phyloP scores from a whole-genome alignment of 1,140 invertebrate genomes.

The Ceratosolen solmsi region DNA sequence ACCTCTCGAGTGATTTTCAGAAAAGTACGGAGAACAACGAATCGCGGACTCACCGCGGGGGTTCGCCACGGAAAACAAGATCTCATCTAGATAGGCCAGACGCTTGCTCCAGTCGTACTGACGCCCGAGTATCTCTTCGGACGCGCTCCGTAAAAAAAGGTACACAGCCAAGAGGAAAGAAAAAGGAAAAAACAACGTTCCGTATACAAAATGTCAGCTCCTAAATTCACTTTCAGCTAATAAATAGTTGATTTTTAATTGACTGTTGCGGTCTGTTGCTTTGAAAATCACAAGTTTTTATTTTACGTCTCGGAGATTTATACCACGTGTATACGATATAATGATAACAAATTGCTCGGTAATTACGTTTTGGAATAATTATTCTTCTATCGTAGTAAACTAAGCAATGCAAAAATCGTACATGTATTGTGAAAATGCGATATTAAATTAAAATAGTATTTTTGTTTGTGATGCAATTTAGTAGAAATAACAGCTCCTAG shows the following conservation, averaged over 20 bases:
- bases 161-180: slow-evolving; percentile 33
- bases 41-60: slow-evolving; percentile 65
- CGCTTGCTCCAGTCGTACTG: slow-evolving; percentile 37
- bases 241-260: slow-evolving; percentile 33
- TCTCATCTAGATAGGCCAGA: slow-evolving; percentile 70
- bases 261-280: slow-evolving; percentile 2
- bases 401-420: neutral
- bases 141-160: slow-evolving; percentile 25
- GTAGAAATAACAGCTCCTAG: neutral
- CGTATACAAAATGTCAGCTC: slow-evolving; percentile 11
- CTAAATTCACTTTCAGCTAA: slow-evolving; percentile 47
- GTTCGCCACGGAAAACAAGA: slow-evolving; percentile 67
- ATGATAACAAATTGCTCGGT: neutral
- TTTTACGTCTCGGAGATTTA: neutral
- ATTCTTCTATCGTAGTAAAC: neutral
- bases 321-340: neutral
- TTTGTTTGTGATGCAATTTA: too few relatives aligned
- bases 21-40: slow-evolving; percentile 64
- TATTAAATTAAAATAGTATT: neutral
- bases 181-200: slow-evolving; percentile 46
- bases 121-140: slow-evolving; percentile 5
- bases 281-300: neutral
- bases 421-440: neutral
- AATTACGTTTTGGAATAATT: neutral
- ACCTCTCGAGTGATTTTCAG: slow-evolving; percentile 58